Base-by-base conservation (phyloP, 2,888 invertebrate species). In the Campoletis raptor region DNA sequence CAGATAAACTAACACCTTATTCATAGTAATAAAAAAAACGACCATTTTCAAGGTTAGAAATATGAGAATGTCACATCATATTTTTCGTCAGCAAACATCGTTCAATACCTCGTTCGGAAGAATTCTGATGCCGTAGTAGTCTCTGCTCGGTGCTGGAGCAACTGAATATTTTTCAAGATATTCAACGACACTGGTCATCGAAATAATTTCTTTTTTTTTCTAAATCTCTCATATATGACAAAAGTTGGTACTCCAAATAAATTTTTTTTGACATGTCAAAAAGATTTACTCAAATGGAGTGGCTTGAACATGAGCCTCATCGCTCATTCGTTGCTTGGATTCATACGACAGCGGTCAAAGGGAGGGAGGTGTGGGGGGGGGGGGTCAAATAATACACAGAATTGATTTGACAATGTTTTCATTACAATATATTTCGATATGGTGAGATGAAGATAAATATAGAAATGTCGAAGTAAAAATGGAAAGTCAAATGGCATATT, bases 381-480 rank as follows among this genome's bases (percentile, higher is more conserved):
- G 67, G 69, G 1, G 48, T 69, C 42, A 70, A 42, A 61, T 24
- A n/a, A 18, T 70, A 84, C 36, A 12, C 37, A 36, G 85, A 15
- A 15, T 92, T 88, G 86, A 88, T 92, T 92, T 92, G 88, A 91
- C 90, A 91, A 91, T 91, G 89, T 92, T 94, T 88, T 94, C 94
- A 94, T 94, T 94, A 93, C 92, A 94, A 93, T 93, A 92, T 88
- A 81, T 91, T 92, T 90, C 90, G 92, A 93, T 94, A 94, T 94
- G 94, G 93, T 93, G 93, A 93, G 92, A 92, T 93, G 93, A 93
- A 94, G 93, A 94, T 94, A 94, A 94, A 94, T 94, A 93, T 93
- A 94, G 93, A 93, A 94, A 93, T 92, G 92, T 93, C 89, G 93
- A 94, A 93, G 93, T 94, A 94, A 92, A 94, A 94, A 94, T 94